phyloP scores from a whole-genome alignment of 2,888 invertebrate genomes.

The Dolomedes plantarius region DNA sequence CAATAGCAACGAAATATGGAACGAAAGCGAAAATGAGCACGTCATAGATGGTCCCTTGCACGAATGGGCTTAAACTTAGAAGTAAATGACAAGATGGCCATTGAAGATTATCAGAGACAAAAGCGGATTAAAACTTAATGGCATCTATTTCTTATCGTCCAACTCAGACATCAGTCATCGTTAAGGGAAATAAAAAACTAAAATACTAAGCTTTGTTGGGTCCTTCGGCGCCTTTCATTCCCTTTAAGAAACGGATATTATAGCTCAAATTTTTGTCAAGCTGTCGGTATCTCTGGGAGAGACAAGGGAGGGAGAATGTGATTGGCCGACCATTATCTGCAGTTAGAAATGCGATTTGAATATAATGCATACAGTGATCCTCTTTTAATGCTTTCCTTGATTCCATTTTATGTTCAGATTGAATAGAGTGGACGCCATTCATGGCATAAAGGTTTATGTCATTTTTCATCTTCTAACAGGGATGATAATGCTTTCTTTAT shows the following conservation, averaged over 20 bases:
- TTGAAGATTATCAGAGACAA: slow-evolving; percentile 1
- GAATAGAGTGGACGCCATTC: neutral
- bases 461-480: neutral
- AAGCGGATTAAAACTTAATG: slow-evolving; percentile 2
- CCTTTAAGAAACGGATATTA: neutral
- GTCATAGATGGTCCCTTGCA: neutral
- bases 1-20: no score
- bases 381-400: neutral
- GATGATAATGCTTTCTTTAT: neutral
- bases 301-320: neutral
- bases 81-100: neutral
- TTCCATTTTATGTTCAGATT: neutral
- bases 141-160: neutral
- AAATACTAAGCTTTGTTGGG: neutral
- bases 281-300: neutral
- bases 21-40: no score
- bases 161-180: neutral
- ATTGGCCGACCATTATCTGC: neutral
- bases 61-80: neutral
- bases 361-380: neutral
- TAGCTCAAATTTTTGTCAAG: neutral
- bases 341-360: neutral
- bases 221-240: neutral
- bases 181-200: neutral
- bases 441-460: neutral